Conservation (phyloP, 2,113 vertebrate genomes). For the Zosterops hypoxanthus region DNA sequence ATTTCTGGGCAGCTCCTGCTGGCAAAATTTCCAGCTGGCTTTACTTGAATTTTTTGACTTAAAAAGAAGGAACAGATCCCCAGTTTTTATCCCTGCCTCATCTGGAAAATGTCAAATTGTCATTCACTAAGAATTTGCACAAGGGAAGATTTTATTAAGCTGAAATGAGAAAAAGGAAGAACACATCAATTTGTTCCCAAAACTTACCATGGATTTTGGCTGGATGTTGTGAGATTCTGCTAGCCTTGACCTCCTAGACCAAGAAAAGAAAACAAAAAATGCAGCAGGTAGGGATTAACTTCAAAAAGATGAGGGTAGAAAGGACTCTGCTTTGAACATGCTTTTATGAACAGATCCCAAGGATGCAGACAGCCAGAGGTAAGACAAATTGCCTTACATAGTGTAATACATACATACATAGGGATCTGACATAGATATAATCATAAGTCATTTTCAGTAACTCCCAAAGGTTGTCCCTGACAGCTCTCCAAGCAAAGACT, state of each 20-base stretch:
- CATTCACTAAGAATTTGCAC: background rate
- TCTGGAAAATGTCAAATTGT: constrained; percentile 18
- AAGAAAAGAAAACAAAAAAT: background rate
- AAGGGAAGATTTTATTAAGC: background rate
- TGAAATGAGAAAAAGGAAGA: constrained; percentile 13
- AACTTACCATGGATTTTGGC: background rate
- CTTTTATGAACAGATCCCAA: background rate
- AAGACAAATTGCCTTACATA: background rate
- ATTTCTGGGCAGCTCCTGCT: background rate
- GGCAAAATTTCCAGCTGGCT: background rate
- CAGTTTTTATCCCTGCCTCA: background rate
- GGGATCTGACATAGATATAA: background rate
- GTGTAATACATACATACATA: background rate
- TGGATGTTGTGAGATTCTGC: background rate
- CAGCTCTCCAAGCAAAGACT: background rate
- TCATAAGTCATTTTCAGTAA: background rate
- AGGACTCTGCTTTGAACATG: background rate
- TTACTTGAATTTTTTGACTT: background rate
- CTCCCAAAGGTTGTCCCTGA: background rate
- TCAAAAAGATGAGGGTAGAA: background rate
- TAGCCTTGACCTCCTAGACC: background rate
- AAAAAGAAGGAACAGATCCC: background rate
- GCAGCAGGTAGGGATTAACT: background rate
- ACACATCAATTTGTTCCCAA: background rate
- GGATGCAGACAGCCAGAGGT: background rate